Evolutionary conservation across 2,797 vertebrate species (phyloP).

Genomic region (Helostoma temminkii): DNA sequence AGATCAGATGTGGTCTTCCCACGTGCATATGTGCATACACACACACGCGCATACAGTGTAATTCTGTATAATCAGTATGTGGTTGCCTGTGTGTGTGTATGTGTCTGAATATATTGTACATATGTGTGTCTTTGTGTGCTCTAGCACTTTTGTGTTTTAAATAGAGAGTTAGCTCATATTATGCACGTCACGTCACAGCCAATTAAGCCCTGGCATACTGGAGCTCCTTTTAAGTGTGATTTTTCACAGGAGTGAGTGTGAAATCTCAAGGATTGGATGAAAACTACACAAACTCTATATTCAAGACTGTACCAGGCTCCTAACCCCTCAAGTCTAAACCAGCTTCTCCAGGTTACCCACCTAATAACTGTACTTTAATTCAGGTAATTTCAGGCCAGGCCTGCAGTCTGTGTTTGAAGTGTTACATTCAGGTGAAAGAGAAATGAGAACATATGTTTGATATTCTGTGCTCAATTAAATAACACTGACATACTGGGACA

Average conservation of each 20-base stretch:
- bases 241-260: constrained; percentile 83
- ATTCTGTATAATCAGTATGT: neutral
- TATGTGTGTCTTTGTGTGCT: constrained; percentile 7
- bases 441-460: constrained; percentile 2
- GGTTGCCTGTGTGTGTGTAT: neutral
- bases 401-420: neutral
- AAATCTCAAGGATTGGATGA: constrained; percentile 80
- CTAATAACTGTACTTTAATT: constrained; percentile 18
- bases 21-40: constrained; percentile 6
- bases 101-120: constrained; percentile 6
- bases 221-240: constrained; percentile 81
- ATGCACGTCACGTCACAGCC: constrained; percentile 75
- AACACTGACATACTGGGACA: neutral
- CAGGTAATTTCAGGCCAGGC: neutral
- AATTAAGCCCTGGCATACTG: constrained; percentile 81
- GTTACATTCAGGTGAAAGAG: constrained; percentile 4
- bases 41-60: no score
- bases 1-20: constrained; percentile 32
- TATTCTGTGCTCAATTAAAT: constrained; percentile 5
- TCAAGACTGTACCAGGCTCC: constrained; percentile 54
- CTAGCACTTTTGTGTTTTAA: constrained; percentile 22
- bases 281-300: constrained; percentile 78
- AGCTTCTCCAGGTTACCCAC: constrained; percentile 25
- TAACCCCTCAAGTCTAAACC: constrained; percentile 37
- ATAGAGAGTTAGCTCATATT: constrained; percentile 52